phyloP scores from a whole-genome alignment of 2,888 invertebrate species.

The Megaustenia siamemsis region DNA sequence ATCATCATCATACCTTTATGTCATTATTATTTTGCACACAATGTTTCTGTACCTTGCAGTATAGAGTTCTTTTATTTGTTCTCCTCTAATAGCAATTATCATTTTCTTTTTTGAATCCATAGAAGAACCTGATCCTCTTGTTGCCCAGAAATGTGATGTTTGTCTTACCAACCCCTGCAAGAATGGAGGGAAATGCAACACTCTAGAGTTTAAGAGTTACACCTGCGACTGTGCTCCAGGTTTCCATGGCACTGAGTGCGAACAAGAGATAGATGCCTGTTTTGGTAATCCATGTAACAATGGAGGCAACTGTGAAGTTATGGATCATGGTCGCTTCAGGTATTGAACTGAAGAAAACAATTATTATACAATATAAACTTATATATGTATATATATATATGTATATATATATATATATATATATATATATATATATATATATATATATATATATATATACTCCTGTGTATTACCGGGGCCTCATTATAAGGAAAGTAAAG shows the following conservation, averaged over 20 bases:
- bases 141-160: constrained; percentile 92
- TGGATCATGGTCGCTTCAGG: constrained; percentile 97
- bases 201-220: constrained; percentile 82
- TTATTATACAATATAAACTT: not conserved
- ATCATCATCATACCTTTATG: too few species aligned
- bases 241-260: constrained; percentile 96
- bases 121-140: constrained; percentile 73
- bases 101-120: too few species aligned
- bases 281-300: constrained; percentile 98
- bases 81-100: too few species aligned
- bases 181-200: constrained; percentile 90
- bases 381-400: not conserved
- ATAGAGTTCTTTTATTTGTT: too few species aligned
- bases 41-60: too few species aligned
- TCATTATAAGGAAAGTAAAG: too few species aligned
- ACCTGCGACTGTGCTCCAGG: constrained; percentile 95
- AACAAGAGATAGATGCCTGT: constrained; percentile 98
- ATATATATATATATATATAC: too few species aligned
- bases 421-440: too few species aligned
- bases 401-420: not conserved
- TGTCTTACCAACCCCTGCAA: constrained; percentile 95
- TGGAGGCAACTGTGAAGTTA: constrained; percentile 91
- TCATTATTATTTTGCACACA: too few species aligned
- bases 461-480: too few species aligned
- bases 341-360: constrained; percentile 74